Percentiles rank a stretch among this genome's conserved stretches.
Conservation (phyloP, 2,113 vertebrate genomes). For the Melanerpes aurifrons region DNA sequence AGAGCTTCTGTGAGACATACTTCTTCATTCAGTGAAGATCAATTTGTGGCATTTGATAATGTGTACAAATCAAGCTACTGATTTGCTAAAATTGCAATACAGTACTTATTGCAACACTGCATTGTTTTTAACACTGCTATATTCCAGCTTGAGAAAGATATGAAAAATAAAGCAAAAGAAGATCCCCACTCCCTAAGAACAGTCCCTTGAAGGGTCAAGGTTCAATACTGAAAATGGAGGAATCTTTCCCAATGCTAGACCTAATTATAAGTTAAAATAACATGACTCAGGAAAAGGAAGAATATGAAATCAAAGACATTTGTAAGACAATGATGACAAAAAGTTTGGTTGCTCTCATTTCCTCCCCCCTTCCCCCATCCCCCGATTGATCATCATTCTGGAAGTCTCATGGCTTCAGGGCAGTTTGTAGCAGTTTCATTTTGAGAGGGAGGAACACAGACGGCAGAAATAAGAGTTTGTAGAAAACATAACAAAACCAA, state of each 20-base stretch:
- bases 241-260: background rate
- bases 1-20: background rate
- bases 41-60: background rate
- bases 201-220: background rate
- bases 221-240: background rate
- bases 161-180: background rate
- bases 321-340: background rate
- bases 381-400: background rate
- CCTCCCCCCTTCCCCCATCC: too few relatives aligned
- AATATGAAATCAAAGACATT: background rate
- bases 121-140: background rate
- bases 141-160: background rate
- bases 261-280: background rate
- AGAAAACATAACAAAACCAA: background rate
- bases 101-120: background rate
- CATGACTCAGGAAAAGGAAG: background rate
- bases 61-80: background rate
- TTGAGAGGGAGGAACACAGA: background rate
- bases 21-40: background rate
- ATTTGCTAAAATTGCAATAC: background rate
- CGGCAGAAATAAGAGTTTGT: background rate
- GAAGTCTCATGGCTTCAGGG: background rate
- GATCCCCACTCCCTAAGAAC: background rate
- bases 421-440: background rate
- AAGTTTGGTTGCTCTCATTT: background rate